Percentiles rank a stretch among this genome's conserved stretches.
Evolutionary conservation across 2,888 invertebrate species (phyloP).

Genomic region (Epinotia demarniana): DNA sequence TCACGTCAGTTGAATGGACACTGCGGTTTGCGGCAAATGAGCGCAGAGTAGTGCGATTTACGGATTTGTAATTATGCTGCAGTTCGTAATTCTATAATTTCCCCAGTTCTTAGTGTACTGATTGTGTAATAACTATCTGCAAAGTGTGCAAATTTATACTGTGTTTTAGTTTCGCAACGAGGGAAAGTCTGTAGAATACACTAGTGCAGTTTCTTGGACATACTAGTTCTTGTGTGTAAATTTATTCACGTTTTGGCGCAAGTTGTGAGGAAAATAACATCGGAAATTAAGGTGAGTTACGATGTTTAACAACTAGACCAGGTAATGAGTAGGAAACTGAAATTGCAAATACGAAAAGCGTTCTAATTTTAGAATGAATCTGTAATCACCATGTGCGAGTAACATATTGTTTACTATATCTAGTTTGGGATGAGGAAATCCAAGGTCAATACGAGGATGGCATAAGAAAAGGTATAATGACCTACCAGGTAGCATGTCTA

Average conservation of each 20-base stretch:
- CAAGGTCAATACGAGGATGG: neutral
- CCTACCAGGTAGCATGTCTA: neutral
- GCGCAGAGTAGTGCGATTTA: constrained; percentile 53
- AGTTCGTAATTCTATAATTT: constrained; percentile 64
- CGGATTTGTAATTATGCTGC: constrained; percentile 58
- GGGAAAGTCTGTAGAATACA: constrained; percentile 51
- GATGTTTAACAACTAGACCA: constrained; percentile 25
- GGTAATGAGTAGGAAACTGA: neutral
- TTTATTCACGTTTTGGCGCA: constrained; percentile 63
- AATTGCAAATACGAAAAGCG: constrained; percentile 34
- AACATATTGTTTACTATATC: constrained; percentile 21
- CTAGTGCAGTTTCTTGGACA: constrained; percentile 63
- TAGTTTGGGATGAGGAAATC: constrained; percentile 1
- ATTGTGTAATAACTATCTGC: constrained; percentile 57
- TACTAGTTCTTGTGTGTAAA: constrained; percentile 68
- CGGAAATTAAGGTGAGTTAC: constrained; percentile 64
- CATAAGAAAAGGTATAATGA: neutral
- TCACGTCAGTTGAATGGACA: constrained; percentile 67
- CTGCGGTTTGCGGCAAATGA: constrained; percentile 70
- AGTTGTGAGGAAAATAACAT: constrained; percentile 56
- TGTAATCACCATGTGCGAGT: constrained; percentile 33
- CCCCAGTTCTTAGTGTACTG: constrained; percentile 57
- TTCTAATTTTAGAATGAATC: constrained; percentile 66
- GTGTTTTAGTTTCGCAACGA: constrained; percentile 43
- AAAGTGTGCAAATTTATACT: constrained; percentile 44